These are phyloP conservation scores for Chironex yamaguchii DNA, from an alignment of 30 jellyfish, hydroid and myxozoan genomes.

Conservation along the genomic window DNA sequence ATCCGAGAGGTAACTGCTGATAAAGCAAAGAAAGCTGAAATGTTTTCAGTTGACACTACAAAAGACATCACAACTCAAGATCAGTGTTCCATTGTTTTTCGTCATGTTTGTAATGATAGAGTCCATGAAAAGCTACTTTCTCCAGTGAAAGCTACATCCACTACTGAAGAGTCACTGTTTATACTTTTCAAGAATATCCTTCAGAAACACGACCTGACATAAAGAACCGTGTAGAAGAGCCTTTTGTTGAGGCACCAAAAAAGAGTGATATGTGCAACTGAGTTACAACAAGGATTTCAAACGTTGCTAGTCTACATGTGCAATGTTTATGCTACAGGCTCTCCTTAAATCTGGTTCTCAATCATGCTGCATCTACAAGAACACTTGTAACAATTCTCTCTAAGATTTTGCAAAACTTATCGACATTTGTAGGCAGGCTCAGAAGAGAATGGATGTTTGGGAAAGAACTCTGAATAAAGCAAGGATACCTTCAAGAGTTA, in stretches of 20 bases:
- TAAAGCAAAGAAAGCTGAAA: not conserved
- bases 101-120: not conserved
- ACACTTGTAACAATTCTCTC: not conserved
- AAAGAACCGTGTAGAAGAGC: not conserved
- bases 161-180: not conserved
- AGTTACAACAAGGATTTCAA: not conserved
- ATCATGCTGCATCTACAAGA: not conserved
- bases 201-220: not conserved
- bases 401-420: not conserved
- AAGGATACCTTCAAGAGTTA: conserved; percentile 19
- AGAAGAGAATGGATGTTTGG: not conserved
- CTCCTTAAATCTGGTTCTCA: not conserved
- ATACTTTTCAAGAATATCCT: not conserved
- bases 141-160: not conserved
- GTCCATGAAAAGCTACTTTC: not conserved
- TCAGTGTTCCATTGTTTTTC: not conserved
- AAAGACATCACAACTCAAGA: not conserved
- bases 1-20: not conserved
- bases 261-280: not conserved
- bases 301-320: not conserved
- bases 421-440: not conserved
- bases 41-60: not conserved
- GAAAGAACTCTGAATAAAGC: not conserved
- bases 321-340: not conserved
- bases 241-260: not conserved